Conservation (phyloP, 2,888 invertebrate genomes). For the Alsophila aescularia region DNA sequence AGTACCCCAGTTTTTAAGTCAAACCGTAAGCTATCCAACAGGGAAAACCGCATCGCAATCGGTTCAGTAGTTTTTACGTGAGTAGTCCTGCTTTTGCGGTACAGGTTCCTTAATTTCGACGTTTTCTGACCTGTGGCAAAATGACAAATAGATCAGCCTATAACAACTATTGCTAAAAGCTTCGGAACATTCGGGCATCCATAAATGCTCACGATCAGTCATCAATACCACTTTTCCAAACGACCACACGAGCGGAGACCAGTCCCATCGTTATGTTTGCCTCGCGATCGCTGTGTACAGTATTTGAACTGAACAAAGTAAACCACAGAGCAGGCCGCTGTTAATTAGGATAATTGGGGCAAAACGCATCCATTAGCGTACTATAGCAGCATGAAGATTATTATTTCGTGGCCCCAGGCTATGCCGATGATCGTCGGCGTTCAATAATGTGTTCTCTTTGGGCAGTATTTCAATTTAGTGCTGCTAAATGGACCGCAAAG, state of each 20-base stretch:
- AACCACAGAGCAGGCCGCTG: background rate
- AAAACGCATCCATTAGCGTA: constrained; percentile 2
- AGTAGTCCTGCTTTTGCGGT: no score
- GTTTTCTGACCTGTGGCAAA: no score
- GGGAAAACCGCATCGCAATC: no score
- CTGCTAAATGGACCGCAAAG: no score
- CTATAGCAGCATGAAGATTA: background rate
- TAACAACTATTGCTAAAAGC: no score
- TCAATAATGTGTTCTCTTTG: background rate
- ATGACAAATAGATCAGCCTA: no score
- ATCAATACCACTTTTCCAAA: background rate
- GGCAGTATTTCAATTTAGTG: no score
- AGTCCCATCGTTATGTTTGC: background rate
- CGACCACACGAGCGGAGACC: background rate
- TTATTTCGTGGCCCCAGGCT: background rate
- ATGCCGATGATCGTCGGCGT: background rate
- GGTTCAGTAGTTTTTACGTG: no score
- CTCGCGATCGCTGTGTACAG: background rate
- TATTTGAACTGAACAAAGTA: constrained; percentile 33
- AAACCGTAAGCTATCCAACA: no score
- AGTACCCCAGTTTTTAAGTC: no score
- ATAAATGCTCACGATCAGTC: background rate
- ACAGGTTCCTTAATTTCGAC: no score
- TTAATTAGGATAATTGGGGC: constrained; percentile 1
- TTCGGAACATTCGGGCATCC: no score